Base-by-base conservation (phyloP, 2,888 invertebrate genomes). In the Odontothrips loti region DNA sequence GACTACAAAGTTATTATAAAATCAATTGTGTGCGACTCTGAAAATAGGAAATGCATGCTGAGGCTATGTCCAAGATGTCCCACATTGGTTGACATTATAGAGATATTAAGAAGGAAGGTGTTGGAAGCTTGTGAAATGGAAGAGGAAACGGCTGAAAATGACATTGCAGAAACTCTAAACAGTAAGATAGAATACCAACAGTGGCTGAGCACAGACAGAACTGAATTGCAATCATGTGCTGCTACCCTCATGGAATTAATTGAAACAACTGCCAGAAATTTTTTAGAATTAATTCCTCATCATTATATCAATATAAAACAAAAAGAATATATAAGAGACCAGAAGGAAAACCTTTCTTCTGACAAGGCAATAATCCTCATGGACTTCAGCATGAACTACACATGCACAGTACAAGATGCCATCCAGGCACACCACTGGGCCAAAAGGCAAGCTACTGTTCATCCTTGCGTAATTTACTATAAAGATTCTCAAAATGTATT, bases 11-110 rank as follows among this genome's bases (percentile, higher is more conserved):
- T 80, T 6, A 23, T 80, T 23, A 81, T 81, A 23, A 29, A 80
- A 27, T 34, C 47, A 47, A 75, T 82, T 17, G 79, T 82, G 43
- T 82, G 82, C 79, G 81, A 63, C 79, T 79, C 79, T 47, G 29
- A 75, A 9, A 83, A 82, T 81, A n/a, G 82, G n/a, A 79, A 82
- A 3, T 84, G 83, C 80, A 79, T 80, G 79, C 75, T 81, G 6
- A 47, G 81, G 63, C 15, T 79, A 47, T 83, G 82, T 78, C 29
- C 48, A 17, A n/a, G 75, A 20, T 83, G 82, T 48, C 83, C 83
- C 27, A 20, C 79, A n/a, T 80, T 81, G 20, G 23, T 80, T 29
- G 79, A 47, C 43, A 79, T 80, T 43, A 17, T 63, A 29, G 20
- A 80, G 27, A 80, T 43, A 75, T 58, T 17, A 10, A 20, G 10